A percentile compares a stretch with the other conserved stretches of the same genome.
phyloP scores from a whole-genome alignment of 2,113 vertebrate genomes.

The Trematomus loennbergii region DNA sequence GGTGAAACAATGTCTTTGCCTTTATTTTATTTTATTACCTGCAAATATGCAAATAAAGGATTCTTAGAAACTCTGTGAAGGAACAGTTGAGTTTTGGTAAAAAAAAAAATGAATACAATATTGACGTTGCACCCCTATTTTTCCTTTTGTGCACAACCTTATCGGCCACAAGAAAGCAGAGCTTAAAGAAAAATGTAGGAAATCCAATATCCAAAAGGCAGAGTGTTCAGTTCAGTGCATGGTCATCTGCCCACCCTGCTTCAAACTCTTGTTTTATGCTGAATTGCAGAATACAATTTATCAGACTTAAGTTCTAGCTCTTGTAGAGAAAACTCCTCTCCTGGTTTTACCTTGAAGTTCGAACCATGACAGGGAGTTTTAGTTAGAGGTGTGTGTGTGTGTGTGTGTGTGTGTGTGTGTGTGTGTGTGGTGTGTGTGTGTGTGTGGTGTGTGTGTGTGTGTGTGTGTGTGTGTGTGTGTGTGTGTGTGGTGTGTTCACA shows the following conservation, averaged over 20 bases:
- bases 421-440: neutral
- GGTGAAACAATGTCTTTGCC: too few relatives aligned
- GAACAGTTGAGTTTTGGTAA: too few relatives aligned
- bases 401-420: neutral
- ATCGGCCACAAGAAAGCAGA: neutral
- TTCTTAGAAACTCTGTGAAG: too few relatives aligned
- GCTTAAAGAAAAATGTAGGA: neutral
- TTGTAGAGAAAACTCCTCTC: neutral
- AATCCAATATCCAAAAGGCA: neutral
- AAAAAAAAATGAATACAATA: too few relatives aligned
- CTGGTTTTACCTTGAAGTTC: slow-evolving; percentile 30
- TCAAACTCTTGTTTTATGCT: neutral
- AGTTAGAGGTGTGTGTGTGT: neutral
- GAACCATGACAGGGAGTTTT: slow-evolving; percentile 4
- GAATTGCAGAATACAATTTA: neutral
- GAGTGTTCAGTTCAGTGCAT: slow-evolving; percentile 13
- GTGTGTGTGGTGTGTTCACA: neutral
- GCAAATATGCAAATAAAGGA: too few relatives aligned
- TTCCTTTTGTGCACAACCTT: neutral
- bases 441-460: neutral
- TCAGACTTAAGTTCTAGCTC: neutral
- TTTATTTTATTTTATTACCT: too few relatives aligned
- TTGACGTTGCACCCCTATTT: too few relatives aligned
- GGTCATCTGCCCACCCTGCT: slow-evolving; percentile 17
- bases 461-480: neutral